A percentile compares a stretch with the other conserved stretches of the same genome.
Evolutionary conservation across 2,888 invertebrate species (phyloP).

Genomic region (Thysanoteuthis rhombus): DNA sequence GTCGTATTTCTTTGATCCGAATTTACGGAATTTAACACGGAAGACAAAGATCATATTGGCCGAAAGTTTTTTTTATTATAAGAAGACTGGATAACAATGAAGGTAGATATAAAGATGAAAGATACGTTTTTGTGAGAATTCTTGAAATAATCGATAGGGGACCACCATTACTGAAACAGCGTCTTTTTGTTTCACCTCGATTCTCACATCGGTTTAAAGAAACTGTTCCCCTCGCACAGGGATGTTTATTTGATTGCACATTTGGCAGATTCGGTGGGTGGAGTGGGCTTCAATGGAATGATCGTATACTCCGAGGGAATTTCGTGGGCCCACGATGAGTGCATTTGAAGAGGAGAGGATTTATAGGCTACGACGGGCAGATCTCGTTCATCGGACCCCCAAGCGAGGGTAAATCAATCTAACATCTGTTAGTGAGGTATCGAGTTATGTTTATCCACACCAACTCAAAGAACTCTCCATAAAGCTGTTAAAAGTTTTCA

Average conservation of each 20-base stretch:
- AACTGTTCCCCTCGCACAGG: too few species aligned
- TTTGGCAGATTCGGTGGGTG: not conserved
- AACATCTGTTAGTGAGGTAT: not conserved
- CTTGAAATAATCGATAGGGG: too few species aligned
- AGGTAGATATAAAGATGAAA: too few species aligned
- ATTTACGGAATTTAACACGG: too few species aligned
- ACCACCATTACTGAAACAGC: too few species aligned
- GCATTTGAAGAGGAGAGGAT: not conserved
- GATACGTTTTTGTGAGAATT: too few species aligned
- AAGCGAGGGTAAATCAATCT: not conserved
- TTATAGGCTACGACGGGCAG: not conserved
- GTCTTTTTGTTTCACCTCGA: too few species aligned
- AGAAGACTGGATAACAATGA: too few species aligned
- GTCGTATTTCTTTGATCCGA: too few species aligned
- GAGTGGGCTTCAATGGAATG: not conserved
- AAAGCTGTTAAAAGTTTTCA: not conserved
- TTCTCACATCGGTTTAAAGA: too few species aligned
- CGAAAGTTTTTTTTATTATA: too few species aligned
- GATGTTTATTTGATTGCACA: not conserved
- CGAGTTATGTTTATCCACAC: not conserved
- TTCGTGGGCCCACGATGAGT: not conserved
- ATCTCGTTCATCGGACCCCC: not conserved
- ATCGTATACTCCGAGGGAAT: not conserved
- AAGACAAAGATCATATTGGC: too few species aligned
- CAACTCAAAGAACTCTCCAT: not conserved